Evolutionary conservation across 2,113 vertebrate species (phyloP).

Genomic region (Engystomops pustulosus): DNA sequence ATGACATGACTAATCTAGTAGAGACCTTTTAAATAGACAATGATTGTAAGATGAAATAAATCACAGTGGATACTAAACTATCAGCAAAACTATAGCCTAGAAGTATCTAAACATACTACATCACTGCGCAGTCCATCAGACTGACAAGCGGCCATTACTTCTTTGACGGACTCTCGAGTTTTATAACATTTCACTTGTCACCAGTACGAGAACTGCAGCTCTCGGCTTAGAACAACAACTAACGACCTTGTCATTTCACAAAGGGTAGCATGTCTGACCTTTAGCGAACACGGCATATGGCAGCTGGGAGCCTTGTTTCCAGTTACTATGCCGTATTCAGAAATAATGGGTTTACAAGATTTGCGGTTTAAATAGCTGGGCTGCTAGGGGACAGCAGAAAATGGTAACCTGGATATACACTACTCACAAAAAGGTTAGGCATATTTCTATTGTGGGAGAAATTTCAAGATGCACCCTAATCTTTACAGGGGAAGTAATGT

Average conservation of each 20-base stretch:
- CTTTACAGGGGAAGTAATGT: too few species aligned
- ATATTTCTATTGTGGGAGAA: too few species aligned
- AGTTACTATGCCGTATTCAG: background rate
- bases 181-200: constrained; percentile 11
- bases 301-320: background rate
- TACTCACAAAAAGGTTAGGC: too few species aligned
- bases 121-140: background rate
- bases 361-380: too few species aligned
- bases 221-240: background rate
- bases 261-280: constrained; percentile 22
- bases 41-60: background rate
- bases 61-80: background rate
- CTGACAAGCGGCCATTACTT: background rate
- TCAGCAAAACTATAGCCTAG: background rate
- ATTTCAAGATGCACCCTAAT: too few species aligned
- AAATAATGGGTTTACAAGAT: background rate
- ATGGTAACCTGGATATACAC: too few species aligned
- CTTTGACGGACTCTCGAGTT: background rate
- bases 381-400: too few species aligned
- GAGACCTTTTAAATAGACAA: too few species aligned
- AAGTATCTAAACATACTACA: background rate
- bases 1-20: too few species aligned
- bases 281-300: constrained; percentile 1
- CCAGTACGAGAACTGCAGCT: background rate
- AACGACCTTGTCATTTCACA: constrained; percentile 40